These are phyloP conservation scores for Graphium colonna DNA, from an alignment of 2,888 invertebrate species.

Conservation along the genomic window DNA sequence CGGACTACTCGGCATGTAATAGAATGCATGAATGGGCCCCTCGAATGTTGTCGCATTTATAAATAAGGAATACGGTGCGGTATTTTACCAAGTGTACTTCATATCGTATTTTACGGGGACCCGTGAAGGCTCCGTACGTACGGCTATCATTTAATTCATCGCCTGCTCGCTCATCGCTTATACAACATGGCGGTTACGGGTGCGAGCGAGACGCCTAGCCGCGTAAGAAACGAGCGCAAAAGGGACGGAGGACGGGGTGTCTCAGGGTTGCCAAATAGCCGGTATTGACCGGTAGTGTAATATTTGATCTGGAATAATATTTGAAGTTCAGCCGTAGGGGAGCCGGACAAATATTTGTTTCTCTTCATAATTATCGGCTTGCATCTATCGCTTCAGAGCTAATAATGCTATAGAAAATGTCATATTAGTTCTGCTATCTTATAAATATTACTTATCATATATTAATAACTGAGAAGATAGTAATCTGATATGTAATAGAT, in stretches of 20 bases:
- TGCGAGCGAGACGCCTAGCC: conserved; percentile 3
- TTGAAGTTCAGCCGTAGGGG: conserved; percentile 9
- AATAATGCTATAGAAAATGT: background rate
- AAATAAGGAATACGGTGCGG: conserved; percentile 14
- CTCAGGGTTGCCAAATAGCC: conserved; percentile 22
- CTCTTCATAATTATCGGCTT: no score
- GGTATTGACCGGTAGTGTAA: conserved; percentile 18
- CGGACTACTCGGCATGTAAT: conserved; percentile 1
- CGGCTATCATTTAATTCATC: conserved; percentile 18
- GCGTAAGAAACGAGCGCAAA: conserved; percentile 9
- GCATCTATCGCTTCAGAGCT: conserved; percentile 14
- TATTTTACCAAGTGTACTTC: no score
- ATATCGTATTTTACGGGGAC: conserved; percentile 14
- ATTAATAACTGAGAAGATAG: no score
- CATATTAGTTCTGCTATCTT: no score
- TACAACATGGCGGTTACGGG: background rate
- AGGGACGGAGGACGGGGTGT: conserved; percentile 3
- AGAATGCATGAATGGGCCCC: conserved; percentile 18
- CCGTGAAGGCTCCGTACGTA: conserved; percentile 3
- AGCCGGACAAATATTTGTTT: conserved; percentile 8
- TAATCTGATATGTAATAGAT: no score
- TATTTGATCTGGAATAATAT: conserved; percentile 23
- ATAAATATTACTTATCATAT: no score
- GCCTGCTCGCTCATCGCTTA: conserved; percentile 6
- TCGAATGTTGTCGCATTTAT: conserved; percentile 15